Evolutionary conservation across 2,888 invertebrate genomes (phyloP), one percentile per base, ranked within the genome.

Genomic region (Apodemia duryi): DNA sequence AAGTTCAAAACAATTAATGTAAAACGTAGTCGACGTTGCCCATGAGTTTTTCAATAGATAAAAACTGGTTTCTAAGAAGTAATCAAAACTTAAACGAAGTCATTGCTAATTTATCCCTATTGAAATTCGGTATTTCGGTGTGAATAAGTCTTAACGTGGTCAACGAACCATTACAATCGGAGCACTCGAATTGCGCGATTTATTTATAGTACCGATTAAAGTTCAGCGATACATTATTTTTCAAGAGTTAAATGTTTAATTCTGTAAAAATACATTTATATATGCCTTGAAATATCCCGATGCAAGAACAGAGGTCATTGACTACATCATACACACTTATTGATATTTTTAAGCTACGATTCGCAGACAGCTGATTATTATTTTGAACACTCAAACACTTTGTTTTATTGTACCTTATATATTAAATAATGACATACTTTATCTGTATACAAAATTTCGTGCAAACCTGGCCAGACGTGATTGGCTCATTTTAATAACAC

Each of bases 121-220:
- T 46, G 46, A 46, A 43, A 46, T 32, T 29, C 28, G 35, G 32
- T 49, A 46, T 49, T 49, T 46, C 7, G 60, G 63, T 63, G 57
- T 66, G 28, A 38, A 63, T n/a, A 21, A 49, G 38, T 57, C 65
- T 38, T 51, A 28, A 66, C 28, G 61, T 65, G 65, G 60, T 63
- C 65, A 65, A 65, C 62, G 62, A 41, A 65, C 65, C 35, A 51
- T 66, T 43, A 46, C 57, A 63, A 49, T 66, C 63, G 46, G 57
- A 66, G 28, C 28, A n/a, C 46, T 29, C 62, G 43, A 62, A 62
- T 46, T 49, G 43, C 62, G 46, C 29, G 62, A 32, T 13, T 46
- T 62, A 62, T 62, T 62, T 62, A 28, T 62, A 29, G 57, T 57
- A 11, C 57, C 57, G 57, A 57, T 57, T 57, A 57, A 57, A 57